Percentiles rank a stretch among this genome's conserved stretches.
Conservation (phyloP, 2,888 invertebrate genomes). For the Mythimna vitellina region DNA sequence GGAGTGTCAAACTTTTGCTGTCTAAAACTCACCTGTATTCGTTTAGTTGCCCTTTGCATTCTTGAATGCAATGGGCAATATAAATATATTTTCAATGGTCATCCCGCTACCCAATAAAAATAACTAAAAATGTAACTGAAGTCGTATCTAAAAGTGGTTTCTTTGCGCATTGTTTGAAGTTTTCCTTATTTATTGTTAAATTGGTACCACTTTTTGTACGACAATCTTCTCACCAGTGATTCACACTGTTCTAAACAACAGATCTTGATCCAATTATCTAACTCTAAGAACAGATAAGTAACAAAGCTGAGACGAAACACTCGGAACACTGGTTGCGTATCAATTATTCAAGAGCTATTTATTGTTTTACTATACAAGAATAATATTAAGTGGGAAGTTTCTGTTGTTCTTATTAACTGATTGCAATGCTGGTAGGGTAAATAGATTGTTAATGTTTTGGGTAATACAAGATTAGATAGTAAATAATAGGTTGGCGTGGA, state of each 20-base stretch:
- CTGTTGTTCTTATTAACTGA: slow-evolving; percentile 20
- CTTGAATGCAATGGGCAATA: too few relatives aligned
- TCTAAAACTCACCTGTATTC: too few relatives aligned
- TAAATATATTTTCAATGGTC: too few relatives aligned
- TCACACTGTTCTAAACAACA: slow-evolving; percentile 74
- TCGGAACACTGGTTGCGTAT: slow-evolving; percentile 70
- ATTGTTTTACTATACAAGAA: slow-evolving; percentile 54
- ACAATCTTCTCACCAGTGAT: slow-evolving; percentile 53
- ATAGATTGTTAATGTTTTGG: slow-evolving; percentile 11
- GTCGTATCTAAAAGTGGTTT: too few relatives aligned
- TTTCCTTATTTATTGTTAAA: not conserved
- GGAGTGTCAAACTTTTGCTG: too few relatives aligned
- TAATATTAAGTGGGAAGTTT: slow-evolving; percentile 39
- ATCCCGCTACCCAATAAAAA: too few relatives aligned
- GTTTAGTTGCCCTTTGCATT: too few relatives aligned
- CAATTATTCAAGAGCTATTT: slow-evolving; percentile 74
- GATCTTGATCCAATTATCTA: slow-evolving; percentile 83
- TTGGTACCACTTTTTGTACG: not conserved
- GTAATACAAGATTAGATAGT: not conserved
- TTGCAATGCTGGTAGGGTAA: slow-evolving; percentile 6
- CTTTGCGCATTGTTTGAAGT: too few relatives aligned
- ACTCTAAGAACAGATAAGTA: slow-evolving; percentile 79
- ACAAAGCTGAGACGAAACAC: slow-evolving; percentile 74
- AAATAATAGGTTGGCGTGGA: too few relatives aligned
- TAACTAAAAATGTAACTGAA: too few relatives aligned